Evolutionary conservation across 2,797 vertebrate species (phyloP).

Genomic region (Sorex maritimensis): DNA sequence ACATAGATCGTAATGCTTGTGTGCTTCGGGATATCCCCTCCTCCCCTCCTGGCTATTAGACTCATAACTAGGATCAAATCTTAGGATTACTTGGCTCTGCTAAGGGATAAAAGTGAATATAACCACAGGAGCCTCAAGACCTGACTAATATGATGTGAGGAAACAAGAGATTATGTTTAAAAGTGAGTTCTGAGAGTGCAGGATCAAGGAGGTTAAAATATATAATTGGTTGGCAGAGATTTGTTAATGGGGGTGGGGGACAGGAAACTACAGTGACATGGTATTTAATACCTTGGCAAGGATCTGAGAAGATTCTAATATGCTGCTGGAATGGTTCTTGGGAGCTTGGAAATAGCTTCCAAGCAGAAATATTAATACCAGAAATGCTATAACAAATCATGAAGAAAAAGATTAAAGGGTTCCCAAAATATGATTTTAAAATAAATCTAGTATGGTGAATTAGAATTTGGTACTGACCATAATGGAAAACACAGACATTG

Average conservation of each 20-base stretch:
- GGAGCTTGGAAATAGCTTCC: neutral
- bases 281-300: neutral
- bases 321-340: neutral
- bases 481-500: neutral
- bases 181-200: neutral
- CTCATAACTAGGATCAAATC: neutral
- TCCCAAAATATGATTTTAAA: neutral
- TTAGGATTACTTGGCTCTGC: neutral
- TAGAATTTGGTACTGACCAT: neutral
- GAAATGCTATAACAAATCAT: neutral
- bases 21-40: neutral
- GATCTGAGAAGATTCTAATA: neutral
- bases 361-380: neutral
- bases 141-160: neutral
- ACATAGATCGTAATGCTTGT: neutral
- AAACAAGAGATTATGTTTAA: neutral
- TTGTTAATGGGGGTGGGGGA: neutral
- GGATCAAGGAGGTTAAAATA: neutral
- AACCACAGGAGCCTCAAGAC: neutral
- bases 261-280: neutral
- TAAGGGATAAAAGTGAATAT: neutral
- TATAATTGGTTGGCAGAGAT: neutral
- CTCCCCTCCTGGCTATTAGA: neutral
- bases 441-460: neutral
- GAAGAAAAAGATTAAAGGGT: conserved; percentile 18